Evolutionary conservation across 2,113 vertebrate genomes (phyloP).

Genomic region (Prochilodus magdalenae): DNA sequence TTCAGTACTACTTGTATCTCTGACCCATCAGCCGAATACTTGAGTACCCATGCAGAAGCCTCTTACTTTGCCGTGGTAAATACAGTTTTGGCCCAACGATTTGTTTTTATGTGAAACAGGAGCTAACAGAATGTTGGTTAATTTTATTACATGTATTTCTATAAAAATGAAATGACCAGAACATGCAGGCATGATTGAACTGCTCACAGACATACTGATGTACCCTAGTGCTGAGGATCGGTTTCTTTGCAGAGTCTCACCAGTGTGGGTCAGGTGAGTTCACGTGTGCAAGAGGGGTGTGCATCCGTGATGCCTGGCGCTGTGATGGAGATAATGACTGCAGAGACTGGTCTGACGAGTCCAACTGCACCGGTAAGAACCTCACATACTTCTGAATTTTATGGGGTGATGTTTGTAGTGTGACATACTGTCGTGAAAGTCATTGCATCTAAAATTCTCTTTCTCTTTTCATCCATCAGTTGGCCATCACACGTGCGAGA

Average conservation of each 20-base stretch:
- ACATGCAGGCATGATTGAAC: too few relatives aligned
- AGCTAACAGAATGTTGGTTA: too few relatives aligned
- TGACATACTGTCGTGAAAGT: not conserved
- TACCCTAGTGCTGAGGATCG: not conserved
- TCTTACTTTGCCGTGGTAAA: too few relatives aligned
- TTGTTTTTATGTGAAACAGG: too few relatives aligned
- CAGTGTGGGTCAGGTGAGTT: conserved; percentile 88
- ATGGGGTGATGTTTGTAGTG: not conserved
- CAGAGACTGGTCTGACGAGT: conserved; percentile 96
- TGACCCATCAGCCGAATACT: too few relatives aligned
- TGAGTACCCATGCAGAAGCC: too few relatives aligned
- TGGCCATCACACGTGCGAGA: conserved; percentile 92
- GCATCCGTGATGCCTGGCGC: conserved; percentile 92
- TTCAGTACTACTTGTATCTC: too few relatives aligned
- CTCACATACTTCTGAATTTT: too few relatives aligned
- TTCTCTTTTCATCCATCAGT: conserved; percentile 71
- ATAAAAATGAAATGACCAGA: too few relatives aligned
- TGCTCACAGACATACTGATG: too few relatives aligned
- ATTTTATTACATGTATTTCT: too few relatives aligned
- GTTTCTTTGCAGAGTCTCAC: conserved; percentile 82
- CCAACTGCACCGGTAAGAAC: conserved; percentile 90
- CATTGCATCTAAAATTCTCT: not conserved
- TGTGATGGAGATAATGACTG: conserved; percentile 98
- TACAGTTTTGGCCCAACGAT: too few relatives aligned
- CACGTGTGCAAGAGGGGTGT: conserved; percentile 92